These are phyloP conservation scores for Chascanopsetta lugubris DNA, from an alignment of 2,113 vertebrate genomes.

Conservation along the genomic window DNA sequence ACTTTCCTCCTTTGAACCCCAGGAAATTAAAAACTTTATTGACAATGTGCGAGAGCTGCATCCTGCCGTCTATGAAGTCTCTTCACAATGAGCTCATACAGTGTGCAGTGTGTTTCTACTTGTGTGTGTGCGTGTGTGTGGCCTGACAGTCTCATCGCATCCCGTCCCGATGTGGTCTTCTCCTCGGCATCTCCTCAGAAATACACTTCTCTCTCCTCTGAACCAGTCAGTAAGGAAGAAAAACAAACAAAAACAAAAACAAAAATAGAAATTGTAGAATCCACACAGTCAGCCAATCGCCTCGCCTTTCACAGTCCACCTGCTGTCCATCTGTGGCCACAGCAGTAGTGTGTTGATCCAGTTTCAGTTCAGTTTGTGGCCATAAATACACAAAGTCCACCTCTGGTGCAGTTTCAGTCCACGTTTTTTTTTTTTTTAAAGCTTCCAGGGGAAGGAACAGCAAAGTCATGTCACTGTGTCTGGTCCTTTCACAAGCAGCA, in stretches of 20 bases:
- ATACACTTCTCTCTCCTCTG: constrained; percentile 41
- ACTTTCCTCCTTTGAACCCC: constrained; percentile 26
- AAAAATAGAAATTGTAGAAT: constrained; percentile 22
- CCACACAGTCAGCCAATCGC: constrained; percentile 11
- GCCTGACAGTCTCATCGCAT: constrained; percentile 17
- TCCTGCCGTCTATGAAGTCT: constrained; percentile 42
- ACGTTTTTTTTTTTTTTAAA: no score
- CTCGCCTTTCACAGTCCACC: constrained; percentile 4
- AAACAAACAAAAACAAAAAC: constrained; percentile 17
- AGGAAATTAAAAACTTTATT: constrained; percentile 37
- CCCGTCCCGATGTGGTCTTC: constrained; percentile 2
- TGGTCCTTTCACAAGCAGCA: neutral
- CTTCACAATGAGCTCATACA: constrained; percentile 29
- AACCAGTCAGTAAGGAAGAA: constrained; percentile 59
- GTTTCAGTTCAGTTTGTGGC: constrained; percentile 38
- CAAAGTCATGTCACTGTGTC: constrained; percentile 3
- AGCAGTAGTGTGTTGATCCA: constrained; percentile 31
- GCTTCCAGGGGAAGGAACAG: constrained; percentile 22
- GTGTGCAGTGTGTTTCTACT: constrained; percentile 39
- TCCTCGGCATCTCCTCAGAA: constrained; percentile 30
- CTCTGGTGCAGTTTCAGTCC: constrained; percentile 8
- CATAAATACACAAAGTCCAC: constrained; percentile 24
- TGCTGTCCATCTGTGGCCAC: constrained; percentile 4
- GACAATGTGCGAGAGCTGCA: constrained; percentile 54
- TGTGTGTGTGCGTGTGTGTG: constrained; percentile 10